These are phyloP conservation scores for Meloidogyne floridensis DNA, from an alignment of 1,140 invertebrate species.

Conservation along the genomic window DNA sequence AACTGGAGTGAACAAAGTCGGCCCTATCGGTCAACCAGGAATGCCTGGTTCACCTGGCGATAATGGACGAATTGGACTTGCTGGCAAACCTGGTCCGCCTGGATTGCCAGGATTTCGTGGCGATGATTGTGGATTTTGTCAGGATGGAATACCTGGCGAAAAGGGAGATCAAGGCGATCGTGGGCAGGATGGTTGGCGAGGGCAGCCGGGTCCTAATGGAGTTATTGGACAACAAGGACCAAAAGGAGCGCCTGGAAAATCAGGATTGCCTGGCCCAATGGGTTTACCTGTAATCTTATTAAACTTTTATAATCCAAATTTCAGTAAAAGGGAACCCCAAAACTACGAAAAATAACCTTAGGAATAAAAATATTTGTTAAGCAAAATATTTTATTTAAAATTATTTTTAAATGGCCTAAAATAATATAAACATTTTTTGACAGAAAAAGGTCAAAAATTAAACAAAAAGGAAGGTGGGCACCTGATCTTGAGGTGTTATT, in stretches of 20 bases:
- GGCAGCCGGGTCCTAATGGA: conserved; percentile 44
- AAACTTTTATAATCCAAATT: background rate
- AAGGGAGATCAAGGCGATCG: conserved; percentile 42
- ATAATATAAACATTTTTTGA: too few species aligned
- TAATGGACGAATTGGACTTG: conserved; percentile 59
- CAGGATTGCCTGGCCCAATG: conserved; percentile 38
- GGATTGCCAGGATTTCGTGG: conserved; percentile 38
- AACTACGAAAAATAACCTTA: too few species aligned
- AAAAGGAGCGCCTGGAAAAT: conserved; percentile 45
- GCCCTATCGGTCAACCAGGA: conserved; percentile 56
- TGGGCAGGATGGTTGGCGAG: conserved; percentile 42
- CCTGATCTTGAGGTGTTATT: too few species aligned
- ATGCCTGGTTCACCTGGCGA: conserved; percentile 57
- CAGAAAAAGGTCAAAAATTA: too few species aligned
- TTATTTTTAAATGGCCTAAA: too few species aligned
- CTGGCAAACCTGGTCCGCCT: conserved; percentile 39
- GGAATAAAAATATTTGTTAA: too few species aligned
- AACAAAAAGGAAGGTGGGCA: too few species aligned
- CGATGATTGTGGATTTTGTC: conserved; percentile 56
- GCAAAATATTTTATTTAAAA: too few species aligned
- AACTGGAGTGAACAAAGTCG: conserved; percentile 60
- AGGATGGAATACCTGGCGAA: conserved; percentile 45
- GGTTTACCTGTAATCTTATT: conserved; percentile 46
- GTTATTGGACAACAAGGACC: conserved; percentile 33
- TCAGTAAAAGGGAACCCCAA: too few species aligned